Evolutionary conservation across 2,797 vertebrate genomes (phyloP), one percentile per base, ranked within the genome.

Genomic region (Gymnoscopelus microlampas): DNA sequence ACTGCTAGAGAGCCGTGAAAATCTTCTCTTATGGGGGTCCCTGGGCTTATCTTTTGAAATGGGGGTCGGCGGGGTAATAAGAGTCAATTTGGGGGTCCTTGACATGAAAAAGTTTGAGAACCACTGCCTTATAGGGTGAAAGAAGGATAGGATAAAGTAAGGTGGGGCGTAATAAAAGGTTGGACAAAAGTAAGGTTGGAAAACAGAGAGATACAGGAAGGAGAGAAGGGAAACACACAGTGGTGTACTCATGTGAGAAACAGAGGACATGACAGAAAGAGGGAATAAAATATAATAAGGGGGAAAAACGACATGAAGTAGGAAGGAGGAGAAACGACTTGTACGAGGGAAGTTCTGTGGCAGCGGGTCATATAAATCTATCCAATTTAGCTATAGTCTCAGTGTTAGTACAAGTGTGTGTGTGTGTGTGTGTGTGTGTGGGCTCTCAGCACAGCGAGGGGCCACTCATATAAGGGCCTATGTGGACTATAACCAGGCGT

Each of bases 401-500:
- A 8, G 32, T 39, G 35, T 39, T 5, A 5, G 35, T 39, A 8
- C 3, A 29, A 29, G 26, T 39, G 35, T 39, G 35, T 39, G 35
- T 32, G 32, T 32, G 32, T 32, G 32, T 75, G 73, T 69, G 77
- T 66, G 64, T 58, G 75, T 60, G 39, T 53, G 65, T 53, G 54
- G 19, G 14, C 24, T 7, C 8, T 32, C 8, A 73, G 32, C 32
- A 29, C 4, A 76, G 66, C 74, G 3, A 51, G 80, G 80, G 83
- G 75, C 73, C 78, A 70, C 71, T 88, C 79, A 7, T 89, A 67
- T 89, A 67, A 81, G 81, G 82, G 84, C 88, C 85, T 76, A 51
- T 80, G 88, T 87, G 86, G 80, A 75, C 85, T 80, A 90, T 88
- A 89, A 89, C 79, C 76, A 85, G 82, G 54, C 83, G 50, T 70